These are phyloP conservation scores for Rhinolophus ferrumequinum DNA, from an alignment of 2,113 vertebrate genomes.

Conservation along the genomic window DNA sequence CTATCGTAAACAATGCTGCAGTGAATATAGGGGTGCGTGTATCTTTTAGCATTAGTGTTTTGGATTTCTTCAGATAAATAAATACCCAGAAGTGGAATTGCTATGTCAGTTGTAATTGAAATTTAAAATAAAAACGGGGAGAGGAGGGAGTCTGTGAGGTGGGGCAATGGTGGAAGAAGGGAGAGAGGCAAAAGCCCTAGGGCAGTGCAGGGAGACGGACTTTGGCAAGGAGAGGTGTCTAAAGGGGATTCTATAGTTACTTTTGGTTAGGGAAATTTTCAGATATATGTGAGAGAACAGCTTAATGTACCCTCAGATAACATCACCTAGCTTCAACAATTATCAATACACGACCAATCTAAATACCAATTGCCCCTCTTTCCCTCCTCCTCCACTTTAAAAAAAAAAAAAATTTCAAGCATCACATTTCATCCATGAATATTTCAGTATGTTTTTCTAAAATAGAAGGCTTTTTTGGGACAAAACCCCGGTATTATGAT, in stretches of 20 bases:
- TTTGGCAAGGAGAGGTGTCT: not conserved
- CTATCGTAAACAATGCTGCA: too few species aligned
- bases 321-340: not conserved
- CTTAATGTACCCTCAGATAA: not conserved
- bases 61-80: too few species aligned
- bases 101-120: too few species aligned
- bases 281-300: not conserved
- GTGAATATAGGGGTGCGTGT: too few species aligned
- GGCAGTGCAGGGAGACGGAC: not conserved
- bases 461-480: not conserved
- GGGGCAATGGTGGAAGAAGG: not conserved
- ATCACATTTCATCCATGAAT: not conserved
- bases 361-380: not conserved
- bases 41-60: too few species aligned
- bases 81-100: too few species aligned
- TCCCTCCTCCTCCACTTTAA: not conserved
- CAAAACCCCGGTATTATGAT: not conserved
- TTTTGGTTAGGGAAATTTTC: not conserved
- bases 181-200: not conserved
- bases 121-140: too few species aligned
- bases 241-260: not conserved
- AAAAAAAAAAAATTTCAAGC: not conserved
- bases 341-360: not conserved
- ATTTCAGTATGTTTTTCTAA: not conserved
- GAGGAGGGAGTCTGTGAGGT: not conserved